phyloP scores from a whole-genome alignment of 2,113 vertebrate genomes.

The Chinchilla lanigera region DNA sequence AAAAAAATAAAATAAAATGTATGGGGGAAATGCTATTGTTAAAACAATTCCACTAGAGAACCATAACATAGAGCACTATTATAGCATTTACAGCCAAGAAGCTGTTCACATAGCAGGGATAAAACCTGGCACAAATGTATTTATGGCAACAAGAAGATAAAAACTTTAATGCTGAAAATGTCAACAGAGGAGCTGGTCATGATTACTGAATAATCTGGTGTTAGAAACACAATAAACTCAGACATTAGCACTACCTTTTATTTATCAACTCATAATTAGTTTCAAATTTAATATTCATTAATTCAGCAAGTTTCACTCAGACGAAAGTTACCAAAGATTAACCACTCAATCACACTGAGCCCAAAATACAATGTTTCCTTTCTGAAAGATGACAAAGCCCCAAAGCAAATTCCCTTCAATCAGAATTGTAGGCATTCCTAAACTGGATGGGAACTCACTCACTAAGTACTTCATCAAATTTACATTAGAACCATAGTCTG shows the following conservation, averaged over 20 bases:
- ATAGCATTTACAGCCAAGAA: constrained; percentile 50
- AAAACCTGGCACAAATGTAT: constrained; percentile 52
- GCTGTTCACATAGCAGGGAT: constrained; percentile 63
- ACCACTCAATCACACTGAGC: constrained; percentile 44
- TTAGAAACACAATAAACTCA: constrained; percentile 69
- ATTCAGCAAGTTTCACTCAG: constrained; percentile 67
- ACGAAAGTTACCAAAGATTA: constrained; percentile 62
- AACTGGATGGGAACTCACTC: constrained; percentile 3
- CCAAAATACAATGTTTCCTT: constrained; percentile 64
- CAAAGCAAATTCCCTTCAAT: constrained; percentile 38
- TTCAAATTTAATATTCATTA: constrained; percentile 62
- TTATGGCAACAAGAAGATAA: constrained; percentile 31
- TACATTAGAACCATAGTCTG: constrained; percentile 29
- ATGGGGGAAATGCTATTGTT: neutral
- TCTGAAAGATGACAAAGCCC: constrained; percentile 52
- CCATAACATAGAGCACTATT: constrained; percentile 16
- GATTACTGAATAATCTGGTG: constrained; percentile 54
- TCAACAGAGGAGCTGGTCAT: constrained; percentile 8
- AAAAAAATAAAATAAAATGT: too few species aligned
- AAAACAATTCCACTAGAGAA: constrained; percentile 62
- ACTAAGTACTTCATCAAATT: constrained; percentile 32
- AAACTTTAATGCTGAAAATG: constrained; percentile 41
- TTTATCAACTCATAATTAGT: constrained; percentile 71
- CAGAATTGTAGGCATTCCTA: constrained; percentile 34
- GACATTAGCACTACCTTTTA: constrained; percentile 68